Percentiles rank a stretch among this genome's conserved stretches.
phyloP scores from a whole-genome alignment of 2,888 invertebrate species.

The Melinaea menophilus region DNA sequence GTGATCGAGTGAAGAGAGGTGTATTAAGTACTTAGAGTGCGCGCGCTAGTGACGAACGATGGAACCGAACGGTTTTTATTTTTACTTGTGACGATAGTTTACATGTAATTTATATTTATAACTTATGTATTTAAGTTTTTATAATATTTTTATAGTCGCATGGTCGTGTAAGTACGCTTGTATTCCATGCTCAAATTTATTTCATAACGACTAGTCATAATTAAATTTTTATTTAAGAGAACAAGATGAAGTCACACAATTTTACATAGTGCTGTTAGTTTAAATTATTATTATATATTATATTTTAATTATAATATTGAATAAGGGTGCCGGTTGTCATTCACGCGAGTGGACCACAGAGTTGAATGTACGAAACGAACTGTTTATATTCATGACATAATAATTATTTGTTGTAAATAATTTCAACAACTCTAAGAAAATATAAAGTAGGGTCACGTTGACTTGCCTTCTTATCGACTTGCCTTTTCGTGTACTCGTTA shows the following conservation, averaged over 20 bases:
- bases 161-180: conserved; percentile 70
- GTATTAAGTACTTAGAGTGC: conserved; percentile 43
- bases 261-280: conserved; percentile 52
- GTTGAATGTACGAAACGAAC: conserved; percentile 51
- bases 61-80: conserved; percentile 36
- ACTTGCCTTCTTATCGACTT: conserved; percentile 68
- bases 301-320: conserved; percentile 38
- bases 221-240: conserved; percentile 62
- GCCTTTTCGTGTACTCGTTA: conserved; percentile 56
- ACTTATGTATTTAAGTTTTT: conserved; percentile 59
- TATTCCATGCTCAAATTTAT: conserved; percentile 75
- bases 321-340: conserved; percentile 60
- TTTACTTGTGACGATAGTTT: conserved; percentile 50
- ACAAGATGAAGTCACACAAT: conserved; percentile 49
- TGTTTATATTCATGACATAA: conserved; percentile 62
- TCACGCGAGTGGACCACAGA: conserved; percentile 50
- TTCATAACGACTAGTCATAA: conserved; percentile 76
- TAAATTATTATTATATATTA: conserved; percentile 57
- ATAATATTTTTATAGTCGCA: conserved; percentile 72
- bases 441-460: conserved; percentile 48
- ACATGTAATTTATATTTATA: conserved; percentile 70
- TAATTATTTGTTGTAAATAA: conserved; percentile 46
- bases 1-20: conserved; percentile 43
- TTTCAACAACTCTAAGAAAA: conserved; percentile 45
- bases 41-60: conserved; percentile 41